phyloP scores from a whole-genome alignment of 2,888 invertebrate genomes.

The Leptopilina syphax region DNA sequence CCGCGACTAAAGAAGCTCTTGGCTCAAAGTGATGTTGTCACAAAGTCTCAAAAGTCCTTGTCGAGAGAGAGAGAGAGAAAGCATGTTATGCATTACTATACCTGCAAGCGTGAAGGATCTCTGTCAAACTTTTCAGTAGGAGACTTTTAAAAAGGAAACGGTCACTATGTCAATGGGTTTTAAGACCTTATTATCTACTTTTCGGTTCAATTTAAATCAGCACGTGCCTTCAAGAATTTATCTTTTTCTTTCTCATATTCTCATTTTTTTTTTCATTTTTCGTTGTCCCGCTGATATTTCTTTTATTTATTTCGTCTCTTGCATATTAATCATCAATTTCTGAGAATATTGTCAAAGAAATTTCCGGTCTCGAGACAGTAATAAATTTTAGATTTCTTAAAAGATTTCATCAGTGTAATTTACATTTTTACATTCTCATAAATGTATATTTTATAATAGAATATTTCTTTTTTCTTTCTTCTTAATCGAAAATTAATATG shows the following conservation, averaged over 20 bases:
- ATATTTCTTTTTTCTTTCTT: no score
- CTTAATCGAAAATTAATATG: no score
- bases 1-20: constrained; percentile 28
- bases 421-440: no score
- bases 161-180: constrained; percentile 67
- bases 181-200: constrained; percentile 69
- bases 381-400: neutral
- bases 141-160: neutral
- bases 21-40: neutral
- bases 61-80: neutral
- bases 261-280: constrained; percentile 34
- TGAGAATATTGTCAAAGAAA: neutral
- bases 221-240: constrained; percentile 43
- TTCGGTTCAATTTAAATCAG: constrained; percentile 47
- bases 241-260: constrained; percentile 45
- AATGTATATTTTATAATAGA: no score
- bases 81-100: constrained; percentile 8
- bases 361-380: neutral
- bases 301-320: neutral
- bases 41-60: constrained; percentile 28
- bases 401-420: no score
- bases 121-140: constrained; percentile 28
- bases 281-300: neutral
- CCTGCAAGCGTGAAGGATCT: constrained; percentile 37
- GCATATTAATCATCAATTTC: constrained; percentile 19